Evolutionary conservation across 30 jellyfish, hydroid and myxozoan species (phyloP).

Genomic region (Nemopilema nomurai): DNA sequence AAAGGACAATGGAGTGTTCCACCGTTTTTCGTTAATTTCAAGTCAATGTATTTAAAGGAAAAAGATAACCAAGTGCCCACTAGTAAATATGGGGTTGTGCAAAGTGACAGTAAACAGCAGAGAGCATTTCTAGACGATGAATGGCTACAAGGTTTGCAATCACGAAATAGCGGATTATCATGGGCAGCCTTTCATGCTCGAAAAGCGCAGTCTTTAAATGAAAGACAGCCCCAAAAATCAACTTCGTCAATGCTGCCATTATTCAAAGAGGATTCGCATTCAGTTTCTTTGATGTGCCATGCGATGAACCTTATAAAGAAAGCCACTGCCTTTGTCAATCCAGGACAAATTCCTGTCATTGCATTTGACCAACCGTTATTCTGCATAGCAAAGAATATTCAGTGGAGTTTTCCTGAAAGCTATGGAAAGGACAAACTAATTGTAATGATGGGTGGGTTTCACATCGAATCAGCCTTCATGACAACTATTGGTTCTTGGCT

Average conservation of each 20-base stretch:
- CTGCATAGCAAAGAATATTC: slow-evolving; percentile 54
- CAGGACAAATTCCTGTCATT: slow-evolving; percentile 45
- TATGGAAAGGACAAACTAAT: slow-evolving; percentile 42
- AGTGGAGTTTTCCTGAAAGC: slow-evolving; percentile 43
- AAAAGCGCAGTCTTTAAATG: neutral
- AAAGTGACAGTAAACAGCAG: neutral
- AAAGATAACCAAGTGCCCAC: neutral
- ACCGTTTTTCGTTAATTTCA: neutral
- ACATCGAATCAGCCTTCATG: slow-evolving; percentile 46
- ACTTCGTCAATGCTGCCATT: neutral
- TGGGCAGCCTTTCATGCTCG: neutral
- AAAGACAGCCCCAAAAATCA: slow-evolving; percentile 3
- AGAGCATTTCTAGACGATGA: neutral
- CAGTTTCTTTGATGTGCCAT: slow-evolving; percentile 27
- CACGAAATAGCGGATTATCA: neutral
- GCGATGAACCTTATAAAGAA: slow-evolving; percentile 41
- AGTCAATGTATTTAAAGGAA: neutral
- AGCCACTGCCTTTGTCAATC: slow-evolving; percentile 11
- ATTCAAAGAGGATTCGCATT: slow-evolving; percentile 44
- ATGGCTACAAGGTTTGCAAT: neutral
- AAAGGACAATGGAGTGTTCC: slow-evolving; percentile 4
- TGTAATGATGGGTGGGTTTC: slow-evolving; percentile 62
- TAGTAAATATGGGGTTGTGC: neutral
- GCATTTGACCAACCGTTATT: slow-evolving; percentile 51
- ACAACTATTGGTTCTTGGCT: slow-evolving; percentile 55